These are phyloP conservation scores for Galbula dea DNA, from an alignment of 2,113 vertebrate genomes.

Conservation along the genomic window DNA sequence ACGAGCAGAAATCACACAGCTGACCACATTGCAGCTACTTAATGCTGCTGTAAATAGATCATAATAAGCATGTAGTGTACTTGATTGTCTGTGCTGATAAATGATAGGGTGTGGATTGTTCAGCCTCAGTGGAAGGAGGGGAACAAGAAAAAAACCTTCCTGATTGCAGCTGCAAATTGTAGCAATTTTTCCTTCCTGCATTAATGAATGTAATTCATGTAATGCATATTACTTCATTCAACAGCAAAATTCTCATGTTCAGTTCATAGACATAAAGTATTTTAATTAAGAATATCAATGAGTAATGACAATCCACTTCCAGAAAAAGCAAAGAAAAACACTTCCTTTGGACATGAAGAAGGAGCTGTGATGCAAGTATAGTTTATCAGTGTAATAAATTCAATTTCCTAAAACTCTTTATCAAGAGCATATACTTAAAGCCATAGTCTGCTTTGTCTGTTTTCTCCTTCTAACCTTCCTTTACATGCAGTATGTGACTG, in stretches of 20 bases:
- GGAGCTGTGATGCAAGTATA: not conserved
- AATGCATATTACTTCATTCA: conserved; percentile 53
- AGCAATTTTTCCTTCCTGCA: conserved; percentile 43
- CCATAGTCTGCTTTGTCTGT: not conserved
- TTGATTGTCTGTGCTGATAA: conserved; percentile 17
- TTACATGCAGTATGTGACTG: not conserved
- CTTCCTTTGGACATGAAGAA: conserved; percentile 34
- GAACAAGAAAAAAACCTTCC: conserved; percentile 15
- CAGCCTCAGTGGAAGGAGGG: not conserved
- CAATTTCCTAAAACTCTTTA: not conserved
- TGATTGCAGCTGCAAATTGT: conserved; percentile 35
- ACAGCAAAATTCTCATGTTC: conserved; percentile 56
- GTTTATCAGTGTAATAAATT: not conserved
- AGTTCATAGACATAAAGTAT: conserved; percentile 53
- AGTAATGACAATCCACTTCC: conserved; percentile 31
- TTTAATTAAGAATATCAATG: conserved; percentile 64
- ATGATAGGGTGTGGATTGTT: conserved; percentile 31
- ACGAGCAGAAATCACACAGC: conserved; percentile 1
- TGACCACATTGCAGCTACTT: conserved; percentile 26
- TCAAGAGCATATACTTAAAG: not conserved
- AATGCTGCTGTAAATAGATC: conserved; percentile 24
- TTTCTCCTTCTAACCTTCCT: not conserved
- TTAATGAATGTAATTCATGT: conserved; percentile 30
- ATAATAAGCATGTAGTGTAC: conserved; percentile 14
- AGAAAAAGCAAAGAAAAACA: conserved; percentile 45